These are phyloP conservation scores for Drosophila ananassae DNA, from an alignment of 1,140 invertebrate species.

Conservation along the genomic window DNA sequence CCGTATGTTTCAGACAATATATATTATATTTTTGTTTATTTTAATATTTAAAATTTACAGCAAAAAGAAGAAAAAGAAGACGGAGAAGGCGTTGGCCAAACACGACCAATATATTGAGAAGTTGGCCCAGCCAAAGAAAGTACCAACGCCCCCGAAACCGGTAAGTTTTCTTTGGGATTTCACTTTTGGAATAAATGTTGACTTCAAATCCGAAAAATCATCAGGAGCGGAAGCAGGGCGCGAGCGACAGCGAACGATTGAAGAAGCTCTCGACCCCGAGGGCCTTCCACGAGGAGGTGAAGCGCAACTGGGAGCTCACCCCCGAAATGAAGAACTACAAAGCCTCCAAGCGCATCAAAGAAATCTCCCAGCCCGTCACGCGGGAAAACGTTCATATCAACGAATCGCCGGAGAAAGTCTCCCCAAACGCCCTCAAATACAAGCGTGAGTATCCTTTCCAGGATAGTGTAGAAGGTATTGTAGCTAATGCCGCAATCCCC, in stretches of 20 bases:
- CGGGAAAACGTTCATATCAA: conserved; percentile 60
- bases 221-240: conserved; percentile 42
- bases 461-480: not conserved
- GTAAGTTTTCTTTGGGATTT: conserved; percentile 36
- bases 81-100: conserved; percentile 28
- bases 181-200: not conserved
- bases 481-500: not conserved
- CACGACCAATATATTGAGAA: conserved; percentile 40
- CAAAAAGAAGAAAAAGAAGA: conserved; percentile 56
- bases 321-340: conserved; percentile 44
- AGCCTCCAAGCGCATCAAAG: conserved; percentile 54
- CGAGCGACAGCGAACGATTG: conserved; percentile 27
- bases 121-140: conserved; percentile 50
- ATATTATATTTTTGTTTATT: not conserved
- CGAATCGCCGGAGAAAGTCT: conserved; percentile 51
- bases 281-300: conserved; percentile 33
- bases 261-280: conserved; percentile 56
- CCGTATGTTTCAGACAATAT: conserved; percentile 43
- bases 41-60: conserved; percentile 10
- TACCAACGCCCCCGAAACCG: conserved; percentile 29
- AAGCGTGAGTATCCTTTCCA: conserved; percentile 52
- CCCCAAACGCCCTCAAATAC: conserved; percentile 55
- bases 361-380: conserved; percentile 35
- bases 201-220: not conserved
- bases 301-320: conserved; percentile 62